Evolutionary conservation across 2,888 invertebrate genomes (phyloP), one percentile per base, ranked within the genome.

Genomic region (Mesorhabditis spiculigera): DNA sequence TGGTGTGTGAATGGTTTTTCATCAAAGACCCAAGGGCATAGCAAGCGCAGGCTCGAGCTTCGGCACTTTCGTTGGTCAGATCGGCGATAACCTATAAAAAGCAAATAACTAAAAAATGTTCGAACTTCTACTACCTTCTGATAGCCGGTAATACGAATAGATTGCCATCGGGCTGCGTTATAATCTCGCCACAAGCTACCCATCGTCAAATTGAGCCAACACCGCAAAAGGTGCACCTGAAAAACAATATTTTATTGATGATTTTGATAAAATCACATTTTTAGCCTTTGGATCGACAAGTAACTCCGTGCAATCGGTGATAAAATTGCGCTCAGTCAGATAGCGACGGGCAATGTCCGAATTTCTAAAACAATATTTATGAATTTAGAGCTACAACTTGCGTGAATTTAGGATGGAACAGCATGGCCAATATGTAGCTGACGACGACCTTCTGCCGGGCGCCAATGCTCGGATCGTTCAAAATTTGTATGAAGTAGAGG

Each of bases 141-240:
- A 87, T 95, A 95, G n/a, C 96, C 95, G 80, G 92, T 91, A 87
- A 95, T 95, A 10, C 97, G 89, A 42, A 94, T 95, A 28, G 95
- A 97, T 71, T 93, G 93, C 96, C 97, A 96, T 77, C 88, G 79
- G 81, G 83, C 88, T 70, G 91, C 91, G 82, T 93, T 93, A 86
- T 91, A 93, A 85, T 92, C 91, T 82, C 92, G 91, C 95, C 95
- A 95, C 77, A 94, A 89, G 71, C 92, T 90, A 43, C 94, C 96
- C 76, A 98, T 90, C 86, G 94, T 94, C 76, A 97, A 91, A 75
- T 93, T 92, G 73, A 95, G 89, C 97, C 97, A 98, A 71, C 82
- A 82, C 45, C 86, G 80, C 62, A 87, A 75, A 68, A 90, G 87
- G 76, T 90, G 28, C 28, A 28, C 28, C 28, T 28, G 28, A 28